These are phyloP conservation scores for Caenorhabditis virilis DNA, from an alignment of 2,888 invertebrate species.

Conservation along the genomic window DNA sequence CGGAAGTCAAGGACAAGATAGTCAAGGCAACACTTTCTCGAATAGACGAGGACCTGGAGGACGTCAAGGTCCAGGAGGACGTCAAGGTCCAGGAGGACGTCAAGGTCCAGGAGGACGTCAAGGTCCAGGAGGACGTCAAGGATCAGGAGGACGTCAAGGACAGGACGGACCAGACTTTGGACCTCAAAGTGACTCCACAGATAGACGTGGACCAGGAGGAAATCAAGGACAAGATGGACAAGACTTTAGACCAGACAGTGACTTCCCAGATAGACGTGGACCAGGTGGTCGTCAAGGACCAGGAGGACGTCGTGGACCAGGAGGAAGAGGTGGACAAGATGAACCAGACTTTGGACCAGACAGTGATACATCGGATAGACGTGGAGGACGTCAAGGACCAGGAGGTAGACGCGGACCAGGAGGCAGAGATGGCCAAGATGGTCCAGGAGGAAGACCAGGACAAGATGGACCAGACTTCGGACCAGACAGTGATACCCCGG, in stretches of 20 bases:
- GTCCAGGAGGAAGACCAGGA: conserved; percentile 2
- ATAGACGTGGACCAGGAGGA: too few species aligned
- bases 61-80: conserved; percentile 1
- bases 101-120: conserved; percentile 7
- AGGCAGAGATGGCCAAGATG: too few species aligned
- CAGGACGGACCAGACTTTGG: too few species aligned
- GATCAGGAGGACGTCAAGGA: too few species aligned
- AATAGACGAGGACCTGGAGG: conserved; percentile 1
- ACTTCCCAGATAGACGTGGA: conserved; percentile 3
- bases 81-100: too few species aligned
- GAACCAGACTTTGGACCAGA: conserved; percentile 4
- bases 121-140: too few species aligned
- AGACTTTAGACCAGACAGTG: conserved; percentile 2
- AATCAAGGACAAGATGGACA: conserved; percentile 13
- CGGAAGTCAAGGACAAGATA: conserved; percentile 5
- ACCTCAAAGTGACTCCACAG: too few species aligned
- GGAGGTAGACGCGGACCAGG: conserved; percentile 3
- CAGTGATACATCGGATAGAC: background rate
- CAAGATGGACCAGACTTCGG: conserved; percentile 3
- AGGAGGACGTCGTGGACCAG: background rate
- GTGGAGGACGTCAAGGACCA: conserved; percentile 2
- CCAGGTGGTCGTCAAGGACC: conserved; percentile 8
- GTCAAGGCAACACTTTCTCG: conserved; percentile 3
- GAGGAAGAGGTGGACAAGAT: conserved; percentile 1
- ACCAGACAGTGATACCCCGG: background rate